Base-by-base conservation (phyloP, 2,113 vertebrate species). In the Zapornia atra region DNA sequence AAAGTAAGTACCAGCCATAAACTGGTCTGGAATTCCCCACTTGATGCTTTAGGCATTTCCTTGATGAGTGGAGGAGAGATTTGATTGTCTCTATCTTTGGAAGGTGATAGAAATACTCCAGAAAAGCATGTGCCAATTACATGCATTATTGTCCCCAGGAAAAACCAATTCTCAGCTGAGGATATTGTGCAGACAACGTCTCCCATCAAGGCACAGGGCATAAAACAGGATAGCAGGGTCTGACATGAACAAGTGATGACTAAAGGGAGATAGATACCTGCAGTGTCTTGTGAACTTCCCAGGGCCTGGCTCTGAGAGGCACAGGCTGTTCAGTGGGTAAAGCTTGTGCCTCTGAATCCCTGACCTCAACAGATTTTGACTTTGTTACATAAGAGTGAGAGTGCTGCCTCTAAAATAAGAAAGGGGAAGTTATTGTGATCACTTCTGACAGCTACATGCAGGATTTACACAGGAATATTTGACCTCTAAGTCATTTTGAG, bases 331-430 rank as follows among this genome's bases (percentile, higher is more conserved):
- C 18, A 10, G 80, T 28, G 36, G 69, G 28, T 42, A 12, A 92
- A 93, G 59, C 72, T 80, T 76, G n/a, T 94, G 81, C 10, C 36
- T 65, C 63, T 66, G 95, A 94, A 96, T 95, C 88, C 93, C 92
- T 96, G 94, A 94, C 70, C 81, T 93, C 90, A 75, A 92, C 95
- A 97, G 51, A 92, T 95, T 97, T 96, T 91, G 88, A 56, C 73
- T 91, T 92, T 0, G 26, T 96, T 96, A 94, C 77, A 82, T 96
- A 96, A 96, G 86, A 94, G 91, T 76, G 76, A 96, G 94, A 95
- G 89, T 70, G 59, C 73, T 92, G 87, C 80, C 82, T 90, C 92
- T 96, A 96, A 97, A 97, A 97, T 96, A 94, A 96, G 92, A 94
- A 97, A 95, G 34, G 68, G 85, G 96, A 97, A 97, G 93, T 92